A percentile compares a stretch with the other conserved stretches of the same genome.
These are phyloP conservation scores for Drosophila kurseongensis DNA, from an alignment of 1,140 invertebrate species.

Conservation along the genomic window DNA sequence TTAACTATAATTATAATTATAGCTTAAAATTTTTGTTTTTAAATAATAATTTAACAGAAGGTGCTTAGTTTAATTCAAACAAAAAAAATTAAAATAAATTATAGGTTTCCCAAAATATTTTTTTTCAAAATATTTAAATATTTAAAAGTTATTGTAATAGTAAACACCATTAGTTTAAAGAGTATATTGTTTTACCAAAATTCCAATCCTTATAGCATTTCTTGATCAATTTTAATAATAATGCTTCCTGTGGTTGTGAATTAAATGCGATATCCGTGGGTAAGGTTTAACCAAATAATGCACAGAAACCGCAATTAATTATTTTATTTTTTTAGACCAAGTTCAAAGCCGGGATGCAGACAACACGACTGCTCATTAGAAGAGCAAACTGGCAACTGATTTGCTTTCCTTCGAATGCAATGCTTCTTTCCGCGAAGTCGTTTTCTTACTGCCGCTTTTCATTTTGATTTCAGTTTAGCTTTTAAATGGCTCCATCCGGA, in stretches of 20 bases:
- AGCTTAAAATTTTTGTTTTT: too few species aligned
- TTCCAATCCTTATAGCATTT: too few species aligned
- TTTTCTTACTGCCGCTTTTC: conserved; percentile 15
- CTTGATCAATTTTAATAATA: background rate
- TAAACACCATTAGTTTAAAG: too few species aligned
- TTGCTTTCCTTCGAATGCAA: conserved; percentile 40
- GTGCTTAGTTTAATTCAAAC: too few species aligned
- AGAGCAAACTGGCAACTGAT: conserved; percentile 63
- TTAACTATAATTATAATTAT: too few species aligned
- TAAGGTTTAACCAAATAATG: background rate
- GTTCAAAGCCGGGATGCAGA: conserved; percentile 5
- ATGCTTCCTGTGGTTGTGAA: background rate
- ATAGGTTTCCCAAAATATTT: background rate
- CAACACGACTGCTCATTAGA: conserved; percentile 54
- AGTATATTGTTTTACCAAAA: background rate
- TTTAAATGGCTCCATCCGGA: conserved; percentile 26
- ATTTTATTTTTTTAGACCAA: background rate
- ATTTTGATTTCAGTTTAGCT: conserved; percentile 3
- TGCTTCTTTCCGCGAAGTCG: conserved; percentile 33
- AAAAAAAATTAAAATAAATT: background rate
- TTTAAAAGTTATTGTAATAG: too few species aligned
- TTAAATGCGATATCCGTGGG: background rate
- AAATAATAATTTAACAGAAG: too few species aligned
- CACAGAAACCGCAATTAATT: background rate
- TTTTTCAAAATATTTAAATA: too few species aligned